Evolutionary conservation across 2,888 invertebrate genomes (phyloP), one percentile per base, ranked within the genome.

Genomic region (Trissolcus japonicus): DNA sequence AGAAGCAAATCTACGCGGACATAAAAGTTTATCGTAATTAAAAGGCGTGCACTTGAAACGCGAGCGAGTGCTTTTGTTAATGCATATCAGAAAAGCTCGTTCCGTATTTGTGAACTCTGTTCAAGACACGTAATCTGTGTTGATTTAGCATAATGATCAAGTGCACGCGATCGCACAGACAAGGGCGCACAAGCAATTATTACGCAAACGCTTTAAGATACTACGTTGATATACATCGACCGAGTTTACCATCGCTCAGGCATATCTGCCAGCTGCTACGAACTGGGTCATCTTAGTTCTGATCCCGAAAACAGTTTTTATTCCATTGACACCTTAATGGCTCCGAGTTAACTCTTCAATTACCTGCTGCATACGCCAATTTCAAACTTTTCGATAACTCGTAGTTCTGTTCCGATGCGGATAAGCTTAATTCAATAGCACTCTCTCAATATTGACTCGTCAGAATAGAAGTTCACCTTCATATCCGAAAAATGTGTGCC

Each of bases 121-220:
- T 29, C 65, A 60, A 66, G 73, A 55, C 65, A 61, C 57, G 62
- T 71, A 62, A 71, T 73, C 66, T 48, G 56, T 57, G 73, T 66
- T 73, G 73, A 73, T 73, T 73, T 73, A 66, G 60, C 73, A 66
- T 66, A 73, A 73, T 55, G 60, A 73, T 66, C 61, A 50, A 66
- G 61, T 48, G 66, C 66, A 73, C 66, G 73, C 66, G 73, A 66
- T 61, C 56, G 48, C 56, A 50, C 41, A 73, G 73, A 73, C 66
- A 66, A 73, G 73, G 61, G 63, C 72, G 54, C 51, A 71, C 55
- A 35, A 62, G 40, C 72, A 41, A 60, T 65, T 57, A 65, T 65
- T 72, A 65, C 65, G 65, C 60, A 59, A 72, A 65, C 72, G 72
- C 54, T 66, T 66, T 55, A 55, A 66, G 73, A 61, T 65, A 61